Base-by-base conservation (phyloP, 2,888 invertebrate genomes). In the Cinara cedri region DNA sequence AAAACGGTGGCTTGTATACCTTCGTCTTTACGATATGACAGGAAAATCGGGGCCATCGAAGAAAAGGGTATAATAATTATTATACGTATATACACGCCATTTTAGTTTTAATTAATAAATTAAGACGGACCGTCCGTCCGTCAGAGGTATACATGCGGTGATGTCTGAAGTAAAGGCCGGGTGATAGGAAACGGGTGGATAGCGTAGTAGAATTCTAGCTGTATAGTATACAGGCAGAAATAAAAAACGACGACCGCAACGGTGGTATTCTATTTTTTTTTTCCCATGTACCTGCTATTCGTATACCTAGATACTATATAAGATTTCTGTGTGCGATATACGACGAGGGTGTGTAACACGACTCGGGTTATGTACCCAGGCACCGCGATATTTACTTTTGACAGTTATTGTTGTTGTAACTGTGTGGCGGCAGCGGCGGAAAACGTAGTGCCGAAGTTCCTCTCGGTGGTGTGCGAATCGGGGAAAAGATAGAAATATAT, bases 321-420 rank as follows among this genome's bases (percentile, higher is more conserved):
- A 66, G 76, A 76, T 76, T 9, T 46, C 11, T 19, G 49, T 34
- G 19, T 34, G 19, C 34, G 72, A 62, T 76, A 76, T 76, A 76
- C 46, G 24, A 55, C 42, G 2, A 0, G 44, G 19, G 16, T 4
- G 11, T 16, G 34, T 75, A 65, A 55, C 55, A 57, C 57, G 55
- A 46, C 34, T 57, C 10, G 54, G 34, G 34, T 60, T 9, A 13
- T 46, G 26, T 57, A 57, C 19, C n/a, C 26, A 26, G 55, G 55
- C 34, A 34, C 34, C n/a, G 24, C 46, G 60, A 72, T 34, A 26
- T 34, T 60, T 44, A 21, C 46, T 68, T 76, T 76, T 76, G 76
- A 76, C 66, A 76, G 76, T 76, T 76, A 76, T 66, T 68, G 76
- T 76, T 57, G 76, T 76, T 70, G 44, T 19, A 66, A 49, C 44